These are phyloP conservation scores for Plestiodon gilberti DNA, from an alignment of 2,113 vertebrate species.

Conservation along the genomic window DNA sequence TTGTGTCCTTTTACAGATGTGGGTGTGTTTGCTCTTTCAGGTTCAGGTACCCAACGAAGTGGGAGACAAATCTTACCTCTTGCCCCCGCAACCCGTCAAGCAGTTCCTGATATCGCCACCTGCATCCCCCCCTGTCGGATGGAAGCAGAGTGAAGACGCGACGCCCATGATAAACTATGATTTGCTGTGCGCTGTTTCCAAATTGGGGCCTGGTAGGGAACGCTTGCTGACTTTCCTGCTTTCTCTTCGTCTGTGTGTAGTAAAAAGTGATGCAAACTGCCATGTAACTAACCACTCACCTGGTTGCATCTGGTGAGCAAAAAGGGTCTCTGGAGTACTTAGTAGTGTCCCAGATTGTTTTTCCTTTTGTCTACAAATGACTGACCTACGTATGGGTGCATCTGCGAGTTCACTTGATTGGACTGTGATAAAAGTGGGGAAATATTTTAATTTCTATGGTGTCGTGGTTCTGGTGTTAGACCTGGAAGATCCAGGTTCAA, in stretches of 20 bases:
- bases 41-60: constrained; percentile 86
- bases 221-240: neutral
- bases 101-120: constrained; percentile 98
- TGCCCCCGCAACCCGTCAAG: constrained; percentile 90
- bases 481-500: too few species aligned
- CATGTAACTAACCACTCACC: neutral
- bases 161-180: constrained; percentile 95
- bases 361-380: too few species aligned
- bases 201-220: constrained; percentile 91
- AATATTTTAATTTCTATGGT: too few species aligned
- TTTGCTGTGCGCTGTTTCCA: constrained; percentile 95
- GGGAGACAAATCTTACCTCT: constrained; percentile 90
- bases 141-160: constrained; percentile 95
- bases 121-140: constrained; percentile 92
- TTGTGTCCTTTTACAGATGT: neutral
- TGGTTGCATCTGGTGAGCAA: neutral
- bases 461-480: too few species aligned
- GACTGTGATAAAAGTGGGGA: neutral
- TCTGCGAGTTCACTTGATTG: neutral
- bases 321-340: neutral
- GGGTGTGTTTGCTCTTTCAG: constrained; percentile 65
- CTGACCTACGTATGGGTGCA: neutral
- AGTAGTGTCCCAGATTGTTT: neutral
- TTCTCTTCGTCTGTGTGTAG: neutral
- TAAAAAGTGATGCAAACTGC: neutral